Base-by-base conservation (phyloP, 92 coral and sea anemone species). In the Zoanthus sansibaricus region DNA sequence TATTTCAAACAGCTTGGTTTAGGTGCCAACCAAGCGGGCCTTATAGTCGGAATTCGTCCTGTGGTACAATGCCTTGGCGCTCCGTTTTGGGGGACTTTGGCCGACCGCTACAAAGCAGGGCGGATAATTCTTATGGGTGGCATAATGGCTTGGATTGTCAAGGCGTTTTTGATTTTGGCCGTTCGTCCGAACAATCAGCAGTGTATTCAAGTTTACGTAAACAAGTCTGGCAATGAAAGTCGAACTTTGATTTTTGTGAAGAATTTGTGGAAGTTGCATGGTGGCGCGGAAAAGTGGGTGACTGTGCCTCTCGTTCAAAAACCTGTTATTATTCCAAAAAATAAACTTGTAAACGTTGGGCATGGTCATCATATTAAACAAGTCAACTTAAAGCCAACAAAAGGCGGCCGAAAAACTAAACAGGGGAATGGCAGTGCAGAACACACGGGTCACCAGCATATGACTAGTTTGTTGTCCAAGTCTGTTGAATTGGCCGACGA, bases 11-110 rank as follows among this genome's bases (percentile, higher is more conserved):
- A 91, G 59, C 86, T 95, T 37, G 96, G 95, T 9, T 86, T 97
- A 0, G 88, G 91, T 3, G 89, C 98, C 11, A 71, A 82, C 49
- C 89, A 93, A 56, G 95, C 92, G 1, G 99, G 99, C 0, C 83
- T 77, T 0, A 90, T 94, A 1, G 89, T 89, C 10, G 99, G 99
- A 3, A 92, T 95, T 88, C 95, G 99, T 2, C 98, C 98, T 1
- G 86, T 95, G 1, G 91, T 96, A 21, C 99, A 96, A 86, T 94
- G 94, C n/a, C 45, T 92, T 0, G 99, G 97, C 33, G 98, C 99
- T 8, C 99, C 99, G 10, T 87, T 96, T 64, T 95, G 96, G 92
- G 89, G 93, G 9, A 82, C 90, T 4, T 14, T 96, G 48, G 98
- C 94, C 5, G 98, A 96, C 52, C 91, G 95, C 7, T 95, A 91